Base-by-base conservation (phyloP, 2,888 invertebrate species). In the Leptopilina drosophilae region DNA sequence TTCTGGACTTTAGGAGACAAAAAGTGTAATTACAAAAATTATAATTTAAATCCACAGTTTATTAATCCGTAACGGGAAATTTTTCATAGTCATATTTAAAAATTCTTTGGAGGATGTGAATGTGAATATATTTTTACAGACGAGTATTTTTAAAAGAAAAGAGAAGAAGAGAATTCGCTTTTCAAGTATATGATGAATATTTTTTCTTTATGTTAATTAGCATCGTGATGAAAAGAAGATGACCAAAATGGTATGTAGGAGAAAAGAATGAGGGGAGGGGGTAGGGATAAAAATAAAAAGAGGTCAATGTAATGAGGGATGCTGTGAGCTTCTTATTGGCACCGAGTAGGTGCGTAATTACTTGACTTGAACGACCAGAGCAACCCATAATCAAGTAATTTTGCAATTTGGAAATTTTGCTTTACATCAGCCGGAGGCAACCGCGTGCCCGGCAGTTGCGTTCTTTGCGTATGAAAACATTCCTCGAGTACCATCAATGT, bases 371-470 rank as follows among this genome's bases (percentile, higher is more conserved):
- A 82, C 80, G 78, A 83, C 80, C 84, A 81, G 67, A 77, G 78
- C 80, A 86, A 87, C 86, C 87, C 80, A 80, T 84, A 84, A 87
- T 88, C 88, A 87, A 84, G 85, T 83, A 85, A 88, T 88, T 88
- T 88, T 87, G 88, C 84, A 88, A 88, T 88, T 88, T 88, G 85
- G 86, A 84, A 84, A 83, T 84, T 84, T 82, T 82, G 82, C 76
- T 77, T 67, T 59, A 8, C 56, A 81, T 77, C 79, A 66, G 85
- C 84, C 83, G 75, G 79, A 80, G 12, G 85, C 84, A 80, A 64
- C 81, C 46, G 76, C 77, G 66, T 73, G 73, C 73, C 65, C 53
- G 56, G 73, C 53, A 73, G 73, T 73, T 73, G 26, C 73, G 56
- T 78, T 76, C 65, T 49, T 7, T 42, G 8, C 42, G 49, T 42